Evolutionary conservation across 2,797 vertebrate genomes (phyloP).

Genomic region (Iguana delicatissima): DNA sequence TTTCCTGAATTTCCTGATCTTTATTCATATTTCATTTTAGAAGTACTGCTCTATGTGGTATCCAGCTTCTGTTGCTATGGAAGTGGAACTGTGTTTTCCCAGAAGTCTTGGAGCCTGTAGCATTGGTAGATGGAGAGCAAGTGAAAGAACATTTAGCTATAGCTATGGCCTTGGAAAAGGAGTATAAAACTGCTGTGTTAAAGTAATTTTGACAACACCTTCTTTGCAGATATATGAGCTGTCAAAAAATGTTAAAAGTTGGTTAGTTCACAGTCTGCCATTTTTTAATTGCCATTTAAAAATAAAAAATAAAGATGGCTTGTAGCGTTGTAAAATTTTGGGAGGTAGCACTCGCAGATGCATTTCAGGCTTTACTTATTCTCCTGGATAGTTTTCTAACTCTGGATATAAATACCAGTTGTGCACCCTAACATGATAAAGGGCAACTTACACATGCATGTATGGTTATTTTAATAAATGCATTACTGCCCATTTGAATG

Average conservation of each 20-base stretch:
- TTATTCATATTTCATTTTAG: conserved; percentile 17
- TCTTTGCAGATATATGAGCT: too few species aligned
- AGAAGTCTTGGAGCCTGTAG: not conserved
- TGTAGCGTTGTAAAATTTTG: not conserved
- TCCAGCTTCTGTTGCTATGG: conserved; percentile 6
- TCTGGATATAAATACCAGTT: not conserved
- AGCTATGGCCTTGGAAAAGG: not conserved
- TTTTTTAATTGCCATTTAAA: not conserved
- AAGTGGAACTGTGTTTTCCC: not conserved
- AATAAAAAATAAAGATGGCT: not conserved
- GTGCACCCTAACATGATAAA: not conserved
- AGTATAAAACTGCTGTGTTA: not conserved
- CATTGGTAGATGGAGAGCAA: not conserved
- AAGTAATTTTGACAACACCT: not conserved
- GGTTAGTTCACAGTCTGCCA: not conserved
- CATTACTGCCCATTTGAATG: not conserved
- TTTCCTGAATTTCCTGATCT: not conserved
- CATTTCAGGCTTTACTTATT: not conserved
- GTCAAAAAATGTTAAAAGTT: not conserved
- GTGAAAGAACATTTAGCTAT: not conserved
- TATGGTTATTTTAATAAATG: not conserved
- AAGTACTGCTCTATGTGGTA: not conserved
- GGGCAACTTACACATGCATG: not conserved
- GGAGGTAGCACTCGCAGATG: not conserved
- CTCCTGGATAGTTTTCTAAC: not conserved